A percentile compares a stretch with the other conserved stretches of the same genome.
phyloP scores from a whole-genome alignment of 2,113 vertebrate species.

The Passer domesticus region DNA sequence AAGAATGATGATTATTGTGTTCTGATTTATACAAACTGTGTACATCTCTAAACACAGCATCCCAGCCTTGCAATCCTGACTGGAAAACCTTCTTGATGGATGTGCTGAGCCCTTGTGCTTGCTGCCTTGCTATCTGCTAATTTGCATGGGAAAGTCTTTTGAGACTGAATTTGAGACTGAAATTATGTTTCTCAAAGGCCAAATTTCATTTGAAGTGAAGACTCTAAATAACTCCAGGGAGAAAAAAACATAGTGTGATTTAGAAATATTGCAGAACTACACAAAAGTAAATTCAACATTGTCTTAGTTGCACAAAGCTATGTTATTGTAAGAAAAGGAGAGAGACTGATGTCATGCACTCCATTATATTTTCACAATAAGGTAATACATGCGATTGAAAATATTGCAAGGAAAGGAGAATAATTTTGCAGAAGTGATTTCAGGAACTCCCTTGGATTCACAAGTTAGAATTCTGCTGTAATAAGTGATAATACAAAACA shows the following conservation, averaged over 20 bases:
- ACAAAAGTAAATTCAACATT: background rate
- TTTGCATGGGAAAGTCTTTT: background rate
- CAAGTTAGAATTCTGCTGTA: conserved; percentile 52
- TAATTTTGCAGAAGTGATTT: conserved; percentile 21
- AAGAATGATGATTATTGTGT: background rate
- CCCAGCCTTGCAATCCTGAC: background rate
- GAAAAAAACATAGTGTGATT: background rate
- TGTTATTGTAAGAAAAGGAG: background rate
- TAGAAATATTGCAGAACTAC: background rate
- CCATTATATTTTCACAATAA: conserved; percentile 65
- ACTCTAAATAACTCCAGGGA: background rate
- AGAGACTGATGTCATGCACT: conserved; percentile 25
- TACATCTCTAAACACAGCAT: background rate
- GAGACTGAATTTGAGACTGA: background rate
- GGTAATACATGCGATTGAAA: background rate
- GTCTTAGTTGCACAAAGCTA: background rate
- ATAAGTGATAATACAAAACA: conserved; percentile 56
- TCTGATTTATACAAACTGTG: too few species aligned
- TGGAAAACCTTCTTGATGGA: background rate
- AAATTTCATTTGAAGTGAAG: background rate
- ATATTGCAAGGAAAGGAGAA: conserved; percentile 15
- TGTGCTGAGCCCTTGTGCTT: background rate
- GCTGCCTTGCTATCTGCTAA: background rate
- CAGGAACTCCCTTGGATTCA: conserved; percentile 57
- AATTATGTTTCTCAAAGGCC: background rate